phyloP scores from a whole-genome alignment of 2,113 vertebrate species.

The Menura novaehollandiae region DNA sequence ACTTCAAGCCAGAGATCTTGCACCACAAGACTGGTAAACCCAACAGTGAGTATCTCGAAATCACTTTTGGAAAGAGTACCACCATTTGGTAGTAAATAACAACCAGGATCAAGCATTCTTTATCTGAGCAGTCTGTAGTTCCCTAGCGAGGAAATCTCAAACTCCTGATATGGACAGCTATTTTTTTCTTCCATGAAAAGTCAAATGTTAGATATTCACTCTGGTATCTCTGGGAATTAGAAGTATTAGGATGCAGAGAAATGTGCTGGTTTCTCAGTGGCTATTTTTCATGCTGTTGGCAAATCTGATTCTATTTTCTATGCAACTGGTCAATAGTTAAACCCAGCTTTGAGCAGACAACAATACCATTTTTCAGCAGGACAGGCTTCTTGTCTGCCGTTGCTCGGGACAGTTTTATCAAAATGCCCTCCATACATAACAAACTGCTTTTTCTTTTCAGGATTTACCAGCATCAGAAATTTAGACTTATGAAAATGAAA shows the following conservation, averaged over 20 bases:
- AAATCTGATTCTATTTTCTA: background rate
- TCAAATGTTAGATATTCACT: background rate
- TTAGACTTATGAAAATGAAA: background rate
- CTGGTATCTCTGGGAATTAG: background rate
- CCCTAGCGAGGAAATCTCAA: background rate
- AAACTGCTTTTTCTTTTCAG: background rate
- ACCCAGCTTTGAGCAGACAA: background rate
- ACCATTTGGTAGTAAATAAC: background rate
- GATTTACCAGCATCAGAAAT: background rate
- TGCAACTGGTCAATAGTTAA: background rate
- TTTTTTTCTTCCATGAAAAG: background rate
- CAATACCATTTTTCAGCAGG: background rate
- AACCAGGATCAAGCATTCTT: background rate
- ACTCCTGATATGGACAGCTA: background rate
- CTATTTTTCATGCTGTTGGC: background rate
- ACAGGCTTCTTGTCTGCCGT: background rate
- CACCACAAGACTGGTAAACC: background rate
- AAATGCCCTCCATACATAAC: background rate
- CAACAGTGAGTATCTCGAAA: background rate
- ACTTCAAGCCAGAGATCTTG: background rate
- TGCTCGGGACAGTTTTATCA: background rate
- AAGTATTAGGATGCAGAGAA: background rate
- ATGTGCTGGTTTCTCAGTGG: background rate
- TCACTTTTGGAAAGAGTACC: background rate
- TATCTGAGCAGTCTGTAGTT: background rate